Evolutionary conservation across 2,113 vertebrate species (phyloP), one percentile per base, ranked within the genome.

Genomic region (Lamprologus speciosus): DNA sequence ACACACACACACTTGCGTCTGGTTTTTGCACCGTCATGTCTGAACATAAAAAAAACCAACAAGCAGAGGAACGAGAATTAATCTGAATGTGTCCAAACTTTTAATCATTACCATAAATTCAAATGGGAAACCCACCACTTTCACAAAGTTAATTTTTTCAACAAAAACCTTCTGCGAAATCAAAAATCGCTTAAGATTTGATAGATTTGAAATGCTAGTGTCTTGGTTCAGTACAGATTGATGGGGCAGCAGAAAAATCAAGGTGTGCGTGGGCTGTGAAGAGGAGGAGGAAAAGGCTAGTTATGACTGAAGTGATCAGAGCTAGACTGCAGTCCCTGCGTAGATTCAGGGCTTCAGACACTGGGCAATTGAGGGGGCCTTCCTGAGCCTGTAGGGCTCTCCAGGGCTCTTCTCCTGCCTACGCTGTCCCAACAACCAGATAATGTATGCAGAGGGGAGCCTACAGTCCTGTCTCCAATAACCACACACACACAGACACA

Each of bases 381-480:
- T 89, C 84, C 58, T 1, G 75, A 88, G 83, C 87, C 89, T 84
- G 82, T 33, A 86, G 90, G 84, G 87, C 89, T 87, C 88, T 94
- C 89, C 82, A 82, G 91, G 90, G 91, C 90, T 90, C 88, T 45
- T 87, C 57, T 57, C 12, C 89, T 86, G 88, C 93, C 93, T 81
- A 92, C 88, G 26, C 91, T 83, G 93, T 86, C 87, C 88, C 89
- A 78, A 88, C 55, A 50, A 60, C 35, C 17, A 33, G 26, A 50
- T 88, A 78, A 92, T 90, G 60, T 87, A 87, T 90, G 92, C 92
- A 90, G 85, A 85, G 80, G 42, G 47, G 80, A 79, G 73, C 42
- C 75, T 26, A 42, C 40, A 60, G 40, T 47, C 45, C 73, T 78
- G 73, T 51, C 73, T 51, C 73, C 33, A 82, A 37, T 19, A 84